A percentile compares a stretch with the other conserved stretches of the same genome.
Conservation (phyloP, 2,113 vertebrate species). For the Catharus minimus region DNA sequence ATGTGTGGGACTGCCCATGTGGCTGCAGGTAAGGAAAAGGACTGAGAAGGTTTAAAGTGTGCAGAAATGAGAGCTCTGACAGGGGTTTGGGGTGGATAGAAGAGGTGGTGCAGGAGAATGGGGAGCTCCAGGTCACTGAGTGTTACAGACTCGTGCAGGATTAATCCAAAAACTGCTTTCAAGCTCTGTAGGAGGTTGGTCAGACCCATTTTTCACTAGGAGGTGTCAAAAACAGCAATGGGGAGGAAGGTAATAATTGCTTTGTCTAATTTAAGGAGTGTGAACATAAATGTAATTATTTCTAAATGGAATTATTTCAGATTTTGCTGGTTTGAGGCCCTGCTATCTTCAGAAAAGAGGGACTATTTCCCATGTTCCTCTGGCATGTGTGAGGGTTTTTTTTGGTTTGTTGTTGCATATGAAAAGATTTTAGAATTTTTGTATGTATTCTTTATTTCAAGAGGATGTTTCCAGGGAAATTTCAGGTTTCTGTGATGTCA, state of each 20-base stretch:
- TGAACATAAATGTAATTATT: neutral
- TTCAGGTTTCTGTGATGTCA: neutral
- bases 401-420: neutral
- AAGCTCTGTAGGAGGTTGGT: neutral
- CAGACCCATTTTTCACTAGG: neutral
- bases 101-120: neutral
- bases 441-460: neutral
- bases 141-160: neutral
- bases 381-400: too few species aligned
- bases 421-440: neutral
- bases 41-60: neutral
- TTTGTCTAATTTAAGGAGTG: neutral
- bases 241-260: neutral
- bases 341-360: neutral
- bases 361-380: neutral
- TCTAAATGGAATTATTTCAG: neutral
- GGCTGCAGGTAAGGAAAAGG: neutral
- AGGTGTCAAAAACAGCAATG: neutral
- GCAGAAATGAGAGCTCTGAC: neutral
- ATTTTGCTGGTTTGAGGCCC: neutral
- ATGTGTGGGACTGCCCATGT: fast-evolving
- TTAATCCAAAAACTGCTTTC: neutral
- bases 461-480: neutral
- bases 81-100: neutral
- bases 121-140: neutral